Evolutionary conservation across 2,888 invertebrate species (phyloP), one percentile per base, ranked within the genome.

Genomic region (Arrhopalites spinosus): DNA sequence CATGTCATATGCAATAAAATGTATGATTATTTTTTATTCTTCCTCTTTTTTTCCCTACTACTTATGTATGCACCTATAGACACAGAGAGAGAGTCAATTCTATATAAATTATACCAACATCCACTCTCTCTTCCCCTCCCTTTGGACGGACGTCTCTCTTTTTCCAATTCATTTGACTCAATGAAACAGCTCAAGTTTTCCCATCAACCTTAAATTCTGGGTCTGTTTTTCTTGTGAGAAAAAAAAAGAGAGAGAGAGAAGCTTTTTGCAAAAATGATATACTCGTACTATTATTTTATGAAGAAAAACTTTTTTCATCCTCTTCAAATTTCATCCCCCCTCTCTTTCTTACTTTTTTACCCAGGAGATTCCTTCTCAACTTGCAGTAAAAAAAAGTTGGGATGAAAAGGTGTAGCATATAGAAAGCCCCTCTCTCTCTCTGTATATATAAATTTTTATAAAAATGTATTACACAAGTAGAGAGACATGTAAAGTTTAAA

Each of bases 1-100:
- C 23, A 45, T 23, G 66, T 66, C 66, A 43, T 45, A 66, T 66
- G 25, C 66, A 20, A 66, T 66, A 66, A 66, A 43, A 66, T 66
- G 23, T 23, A 43, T 45, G 30, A 59, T 59, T 59, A 59, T 36
- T 36, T 36, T 36, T 36, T 36, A 36, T 36, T 59, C 25, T 59
- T 59, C 59, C 59, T 23, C 23, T 59, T 20, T 23, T 23, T 20
- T 23, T 59, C 59, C 23, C 17, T 17, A 8, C 53, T 53, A 17
- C 53, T 8, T 36, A 11, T 36, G 36, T 36, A 11, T 36, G 11
- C 36, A 36, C 36, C 11, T n/a, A n/a, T n/a, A n/a, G n/a, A n/a
- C n/a, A n/a, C n/a, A n/a, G n/a, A n/a, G n/a, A n/a, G n/a, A n/a
- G n/a, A n/a, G n/a, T n/a, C n/a, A n/a, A n/a, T n/a, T n/a, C n/a